phyloP scores from a whole-genome alignment of 2,113 vertebrate genomes.

The Podilymbus podiceps region DNA sequence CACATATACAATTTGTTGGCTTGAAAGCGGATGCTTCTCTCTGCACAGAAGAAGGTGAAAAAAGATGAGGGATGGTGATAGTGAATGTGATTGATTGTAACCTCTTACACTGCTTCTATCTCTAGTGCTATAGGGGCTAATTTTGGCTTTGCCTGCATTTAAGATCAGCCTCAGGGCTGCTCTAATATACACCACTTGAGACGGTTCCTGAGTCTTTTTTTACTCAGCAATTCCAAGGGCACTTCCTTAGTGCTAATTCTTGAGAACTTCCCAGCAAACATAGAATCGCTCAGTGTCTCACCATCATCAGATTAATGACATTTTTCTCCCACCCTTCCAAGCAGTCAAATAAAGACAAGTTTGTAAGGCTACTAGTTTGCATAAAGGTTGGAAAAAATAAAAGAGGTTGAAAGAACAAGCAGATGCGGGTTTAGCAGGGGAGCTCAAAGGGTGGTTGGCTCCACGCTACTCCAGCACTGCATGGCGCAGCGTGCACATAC shows the following conservation, averaged over 20 bases:
- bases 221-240: background rate
- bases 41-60: background rate
- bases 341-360: background rate
- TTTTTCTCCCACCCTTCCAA: background rate
- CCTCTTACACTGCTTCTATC: background rate
- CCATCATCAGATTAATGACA: background rate
- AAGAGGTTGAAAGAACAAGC: background rate
- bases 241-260: background rate
- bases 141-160: background rate
- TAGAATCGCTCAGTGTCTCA: background rate
- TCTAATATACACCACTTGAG: background rate
- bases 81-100: background rate
- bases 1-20: background rate
- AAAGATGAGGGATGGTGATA: background rate
- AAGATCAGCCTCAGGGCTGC: background rate
- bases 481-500: fast-evolving
- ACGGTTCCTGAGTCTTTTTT: background rate
- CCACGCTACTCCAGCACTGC: background rate
- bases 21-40: background rate
- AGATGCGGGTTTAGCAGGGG: background rate
- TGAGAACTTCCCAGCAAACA: background rate
- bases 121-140: background rate
- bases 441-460: background rate
- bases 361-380: background rate
- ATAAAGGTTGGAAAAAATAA: background rate